These are phyloP conservation scores for Rutpela maculata DNA, from an alignment of 2,888 invertebrate genomes.

Conservation along the genomic window DNA sequence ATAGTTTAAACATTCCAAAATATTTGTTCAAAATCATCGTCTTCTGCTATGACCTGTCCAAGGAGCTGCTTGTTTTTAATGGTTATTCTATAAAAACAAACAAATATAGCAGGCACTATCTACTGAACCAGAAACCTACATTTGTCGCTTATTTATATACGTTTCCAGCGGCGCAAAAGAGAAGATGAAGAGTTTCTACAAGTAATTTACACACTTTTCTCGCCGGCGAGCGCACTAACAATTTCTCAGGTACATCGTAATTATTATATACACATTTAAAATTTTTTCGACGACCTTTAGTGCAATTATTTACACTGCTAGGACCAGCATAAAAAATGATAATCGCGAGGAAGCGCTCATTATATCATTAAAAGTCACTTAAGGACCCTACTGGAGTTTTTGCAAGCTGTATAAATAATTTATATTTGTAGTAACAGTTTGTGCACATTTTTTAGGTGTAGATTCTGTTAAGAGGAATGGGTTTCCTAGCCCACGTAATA, in stretches of 20 bases:
- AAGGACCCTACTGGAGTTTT: no score
- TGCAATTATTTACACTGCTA: not conserved
- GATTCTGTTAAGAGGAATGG: no score
- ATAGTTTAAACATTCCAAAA: no score
- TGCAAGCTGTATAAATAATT: no score
- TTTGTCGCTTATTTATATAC: conserved; percentile 40
- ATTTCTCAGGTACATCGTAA: not conserved
- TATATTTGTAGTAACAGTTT: no score
- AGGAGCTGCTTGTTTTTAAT: not conserved
- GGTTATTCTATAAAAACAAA: conserved; percentile 34
- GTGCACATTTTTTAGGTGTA: no score
- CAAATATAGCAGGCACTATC: conserved; percentile 37
- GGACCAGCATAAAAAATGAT: no score
- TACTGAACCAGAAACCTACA: conserved; percentile 52
- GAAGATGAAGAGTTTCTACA: conserved; percentile 19
- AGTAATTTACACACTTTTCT: conserved; percentile 12
- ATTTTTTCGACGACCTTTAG: not conserved
- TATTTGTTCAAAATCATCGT: not conserved
- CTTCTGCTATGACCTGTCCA: conserved; percentile 3
- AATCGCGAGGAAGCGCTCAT: not conserved
- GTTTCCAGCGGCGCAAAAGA: conserved; percentile 28
- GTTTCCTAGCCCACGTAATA: no score
- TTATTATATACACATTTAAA: not conserved
- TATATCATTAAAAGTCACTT: not conserved
- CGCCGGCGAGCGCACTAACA: not conserved